Evolutionary conservation across 2,113 vertebrate genomes (phyloP), one percentile per base, ranked within the genome.

Genomic region (Ammodytes dubius): DNA sequence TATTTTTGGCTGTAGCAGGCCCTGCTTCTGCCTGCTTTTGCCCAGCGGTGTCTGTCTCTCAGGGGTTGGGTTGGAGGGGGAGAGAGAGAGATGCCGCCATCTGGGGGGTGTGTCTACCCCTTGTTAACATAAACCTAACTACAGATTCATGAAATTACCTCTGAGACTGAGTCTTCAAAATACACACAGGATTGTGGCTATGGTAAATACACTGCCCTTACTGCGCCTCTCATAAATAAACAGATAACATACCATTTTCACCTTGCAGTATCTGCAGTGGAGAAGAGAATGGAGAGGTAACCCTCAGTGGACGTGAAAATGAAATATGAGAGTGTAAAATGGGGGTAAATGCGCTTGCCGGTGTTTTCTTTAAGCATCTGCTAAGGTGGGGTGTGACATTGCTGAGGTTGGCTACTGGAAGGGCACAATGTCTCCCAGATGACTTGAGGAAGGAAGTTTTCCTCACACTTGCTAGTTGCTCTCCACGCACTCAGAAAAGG

Each of bases 1-100:
- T 94, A 95, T 95, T 91, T 91, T 91, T 89, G 92, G 91, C 92
- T 91, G 81, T 83, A 91, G 91, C 91, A 73, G 89, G 87, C 87
- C 88, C 88, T 82, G 90, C 90, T 80, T 88, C 88, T 87, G 89
- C 82, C 87, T 90, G 88, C 82, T 79, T 76, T 83, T 90, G 89
- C 90, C 86, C 90, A 87, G 87, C 70, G 64, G 91, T 88, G 84
- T 77, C 80, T 87, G 69, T 83, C 69, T 93, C 95, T 93, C 91
- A 77, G 70, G 90, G 85, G 88, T 27, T 27, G 27, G 27, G 27
- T 27, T 27, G 27, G 27, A 27, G 27, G 27, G 27, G 27, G 27
- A 27, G 27, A 27, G 79, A 85, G 82, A 87, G 76, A 82, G 77
- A 67, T 57, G 64, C 85, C 14, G 81, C 86, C 91, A 91, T 89